Percentiles rank a stretch among this genome's conserved stretches.
Conservation (phyloP, 2,797 vertebrate genomes). For the Malacoctenus gilli region DNA sequence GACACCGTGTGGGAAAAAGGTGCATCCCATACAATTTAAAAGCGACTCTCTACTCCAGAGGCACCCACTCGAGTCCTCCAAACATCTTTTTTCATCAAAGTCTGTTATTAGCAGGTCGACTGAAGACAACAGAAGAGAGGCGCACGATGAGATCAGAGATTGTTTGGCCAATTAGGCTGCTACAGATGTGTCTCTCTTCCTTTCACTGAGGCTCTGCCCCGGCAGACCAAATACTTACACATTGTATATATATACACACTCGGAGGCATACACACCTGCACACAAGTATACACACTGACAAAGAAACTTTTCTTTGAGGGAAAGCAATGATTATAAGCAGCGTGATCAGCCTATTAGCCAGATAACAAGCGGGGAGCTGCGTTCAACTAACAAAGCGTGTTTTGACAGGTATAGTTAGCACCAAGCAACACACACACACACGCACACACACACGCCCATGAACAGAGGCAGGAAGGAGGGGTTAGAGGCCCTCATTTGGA, state of each 20-base stretch:
- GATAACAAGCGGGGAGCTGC: conserved; percentile 63
- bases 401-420: conserved; percentile 75
- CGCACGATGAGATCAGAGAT: conserved; percentile 35
- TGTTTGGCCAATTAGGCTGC: conserved; percentile 60
- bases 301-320: conserved; percentile 50
- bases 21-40: conserved; percentile 37
- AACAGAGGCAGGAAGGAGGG: conserved; percentile 61
- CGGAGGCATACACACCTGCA: conserved; percentile 35
- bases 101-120: conserved; percentile 48
- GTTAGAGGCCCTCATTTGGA: conserved; percentile 73
- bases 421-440: conserved; percentile 43
- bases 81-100: conserved; percentile 35
- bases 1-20: conserved; percentile 42
- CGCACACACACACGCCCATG: conserved; percentile 32
- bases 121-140: conserved; percentile 31
- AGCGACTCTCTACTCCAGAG: conserved; percentile 46
- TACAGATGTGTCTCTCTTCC: conserved; percentile 39
- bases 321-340: conserved; percentile 53
- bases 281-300: conserved; percentile 33
- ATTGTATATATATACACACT: conserved; percentile 20
- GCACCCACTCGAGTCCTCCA: conserved; percentile 34
- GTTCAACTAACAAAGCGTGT: conserved; percentile 72
- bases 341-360: conserved; percentile 67
- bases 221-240: conserved; percentile 4
- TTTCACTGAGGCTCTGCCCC: conserved; percentile 32